Evolutionary conservation across 2,113 vertebrate genomes (phyloP), one percentile per base, ranked within the genome.

Genomic region (Hiodon alosoides): DNA sequence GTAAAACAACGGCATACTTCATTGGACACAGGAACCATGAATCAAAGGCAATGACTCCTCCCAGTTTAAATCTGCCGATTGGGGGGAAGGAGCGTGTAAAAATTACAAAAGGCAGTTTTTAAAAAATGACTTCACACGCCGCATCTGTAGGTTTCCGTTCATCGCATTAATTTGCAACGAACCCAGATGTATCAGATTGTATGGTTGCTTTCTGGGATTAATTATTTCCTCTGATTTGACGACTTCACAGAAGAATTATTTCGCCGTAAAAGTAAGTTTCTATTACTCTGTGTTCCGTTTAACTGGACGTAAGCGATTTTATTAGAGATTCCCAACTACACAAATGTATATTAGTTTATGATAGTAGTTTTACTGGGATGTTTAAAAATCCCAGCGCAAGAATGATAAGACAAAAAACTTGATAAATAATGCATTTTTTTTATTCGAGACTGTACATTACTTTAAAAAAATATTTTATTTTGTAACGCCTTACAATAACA

Each of bases 41-140:
- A 76, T 76, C 74, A 68, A 61, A 59, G n/a, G 14, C n/a, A n/a
- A 16, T 60, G 74, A 60, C 74, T 53, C 67, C 74, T 48, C 74
- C 73, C 73, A 31, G 16, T 70, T n/a, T 70, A 9, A 55, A 31
- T 31, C 51, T n/a, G 16, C 6, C 10, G 68, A 9, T 7, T 58
- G 46, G 13, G 57, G 48, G 2, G 54, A 67, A 60, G 66, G 52
- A 60, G 73, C 65, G 31, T 52, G 47, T 17, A 69, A 60, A 60
- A 60, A 52, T 31, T 75, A 66, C 55, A 14, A 17, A 55, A 60
- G 58, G 57, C 57, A 47, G 17, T 59, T 31, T 50, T 13, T 3
- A 7, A 54, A 58, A 57, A 64, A 60, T 17, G 66, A 51, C 31
- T 31, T 31, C 31, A 31, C 48, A 10, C 13, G 4, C 58, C 48